Evolutionary conservation across 2,113 vertebrate species (phyloP), one percentile per base, ranked within the genome.

Genomic region (Bos indicus): DNA sequence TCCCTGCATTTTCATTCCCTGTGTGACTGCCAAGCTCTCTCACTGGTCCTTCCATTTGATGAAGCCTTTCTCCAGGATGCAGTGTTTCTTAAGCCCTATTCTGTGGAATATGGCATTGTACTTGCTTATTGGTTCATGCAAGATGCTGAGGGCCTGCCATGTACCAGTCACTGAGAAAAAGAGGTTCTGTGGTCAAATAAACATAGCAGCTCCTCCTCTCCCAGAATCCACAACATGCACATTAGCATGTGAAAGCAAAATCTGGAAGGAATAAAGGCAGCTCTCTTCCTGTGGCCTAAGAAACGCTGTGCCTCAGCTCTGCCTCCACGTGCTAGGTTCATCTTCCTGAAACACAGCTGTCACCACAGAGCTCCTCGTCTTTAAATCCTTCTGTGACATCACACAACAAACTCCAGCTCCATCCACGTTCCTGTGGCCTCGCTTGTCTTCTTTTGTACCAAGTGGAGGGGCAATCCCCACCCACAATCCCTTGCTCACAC

Each of bases 401-500:
- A 5, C 2, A 16, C 19, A 9, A 56, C 15, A 54, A 11, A 16
- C 80, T 1, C 2, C 4, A 36, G 17, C 28, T 62, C 46, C 13
- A 10, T 3, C 40, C 77, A 7, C 1, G 3, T 2, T 54, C 78
- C 62, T n/a, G 46, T 17, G 5, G 30, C 74, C 91, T 25, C 52
- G 1, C 25, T n/a, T 17, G 19, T 56, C 71, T 46, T 46, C 64
- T 54, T 71, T 19, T 4, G 26, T 57, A 51, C 19, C 60, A 36
- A n/a, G 40, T 16, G n/a, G 15, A 17, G 0, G 4, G 16, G 3
- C 10, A 1, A 0, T 3, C 16, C 12, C n/a, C 16, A 3, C 33
- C 46, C 33, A 17, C 7, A 30, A 59, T 7, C 21, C 23, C 12
- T 48, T 2, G 48, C 64, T 51, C 17, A 30, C 8, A 6, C 2